Evolutionary conservation across 2,113 vertebrate species (phyloP).

Genomic region (Phrynocephalus versicolor): DNA sequence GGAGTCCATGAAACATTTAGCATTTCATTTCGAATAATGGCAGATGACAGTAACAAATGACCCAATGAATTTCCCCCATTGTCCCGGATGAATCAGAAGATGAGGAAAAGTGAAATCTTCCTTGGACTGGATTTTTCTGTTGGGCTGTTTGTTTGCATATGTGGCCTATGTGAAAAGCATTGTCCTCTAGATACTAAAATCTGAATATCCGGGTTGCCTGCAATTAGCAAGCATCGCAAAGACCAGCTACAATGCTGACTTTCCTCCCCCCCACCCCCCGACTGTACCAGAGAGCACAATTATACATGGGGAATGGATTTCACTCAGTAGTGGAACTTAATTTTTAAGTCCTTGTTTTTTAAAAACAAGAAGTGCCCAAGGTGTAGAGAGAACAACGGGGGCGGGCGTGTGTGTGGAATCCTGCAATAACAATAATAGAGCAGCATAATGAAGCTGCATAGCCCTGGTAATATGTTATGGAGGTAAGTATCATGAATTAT

Average conservation of each 20-base stretch:
- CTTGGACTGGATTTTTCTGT: constrained; percentile 56
- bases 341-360: constrained; percentile 25
- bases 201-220: constrained; percentile 29
- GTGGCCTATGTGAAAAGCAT: constrained; percentile 37
- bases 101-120: constrained; percentile 82
- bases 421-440: constrained; percentile 23
- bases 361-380: not conserved
- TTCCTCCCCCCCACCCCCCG: constrained; percentile 7
- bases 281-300: not conserved
- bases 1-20: constrained; percentile 99
- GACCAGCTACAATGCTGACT: not conserved
- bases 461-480: constrained; percentile 16
- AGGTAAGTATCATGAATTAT: constrained; percentile 16
- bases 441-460: constrained; percentile 2
- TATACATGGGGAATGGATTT: constrained; percentile 25
- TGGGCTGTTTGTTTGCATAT: constrained; percentile 48
- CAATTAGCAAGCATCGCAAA: constrained; percentile 63
- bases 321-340: constrained; percentile 18
- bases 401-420: no score
- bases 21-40: constrained; percentile 99
- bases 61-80: constrained; percentile 99
- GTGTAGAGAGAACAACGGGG: constrained; percentile 21
- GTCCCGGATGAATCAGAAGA: constrained; percentile 89
- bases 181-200: constrained; percentile 55
- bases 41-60: constrained; percentile 98